A percentile compares a stretch with the other conserved stretches of the same genome.
Evolutionary conservation across 1,140 invertebrate genomes (phyloP).

Genomic region (Pissodes strobi): DNA sequence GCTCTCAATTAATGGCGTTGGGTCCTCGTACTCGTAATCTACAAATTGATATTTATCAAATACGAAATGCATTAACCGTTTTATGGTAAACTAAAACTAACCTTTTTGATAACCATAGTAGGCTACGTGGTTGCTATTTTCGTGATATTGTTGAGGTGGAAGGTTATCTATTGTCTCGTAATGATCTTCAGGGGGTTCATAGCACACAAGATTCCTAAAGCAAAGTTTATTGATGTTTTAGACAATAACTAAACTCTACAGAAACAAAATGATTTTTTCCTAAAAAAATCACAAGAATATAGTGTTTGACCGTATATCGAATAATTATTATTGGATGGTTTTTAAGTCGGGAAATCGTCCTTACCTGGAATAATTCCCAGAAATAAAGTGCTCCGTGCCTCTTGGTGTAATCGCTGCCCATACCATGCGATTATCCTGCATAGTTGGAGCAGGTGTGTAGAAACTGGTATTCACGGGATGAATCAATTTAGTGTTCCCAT

Average conservation of each 20-base stretch:
- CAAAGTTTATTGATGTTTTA: no score
- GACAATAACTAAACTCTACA: no score
- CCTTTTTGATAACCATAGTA: slow-evolving; percentile 48
- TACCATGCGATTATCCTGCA: slow-evolving; percentile 68
- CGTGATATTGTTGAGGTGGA: slow-evolving; percentile 46
- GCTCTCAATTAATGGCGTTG: slow-evolving; percentile 72
- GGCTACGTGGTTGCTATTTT: slow-evolving; percentile 24
- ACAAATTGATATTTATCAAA: slow-evolving; percentile 60
- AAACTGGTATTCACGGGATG: slow-evolving; percentile 48
- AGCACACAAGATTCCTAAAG: slow-evolving; percentile 50
- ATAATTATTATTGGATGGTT: no score
- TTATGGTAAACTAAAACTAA: no score
- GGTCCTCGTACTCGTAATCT: slow-evolving; percentile 75
- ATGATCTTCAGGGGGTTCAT: slow-evolving; percentile 69
- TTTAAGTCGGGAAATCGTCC: no score
- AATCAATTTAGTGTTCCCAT: slow-evolving; percentile 46
- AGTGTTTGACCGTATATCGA: no score
- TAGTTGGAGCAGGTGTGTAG: slow-evolving; percentile 44
- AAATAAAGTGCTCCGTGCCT: slow-evolving; percentile 72
- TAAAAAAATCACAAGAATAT: no score
- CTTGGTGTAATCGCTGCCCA: slow-evolving; percentile 83
- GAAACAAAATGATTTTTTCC: no score
- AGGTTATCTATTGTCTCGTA: slow-evolving; percentile 72
- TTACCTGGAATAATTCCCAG: slow-evolving; percentile 61
- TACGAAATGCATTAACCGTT: no score